Conservation (phyloP, 1,140 invertebrate species). For the Drosophila dunni region DNA sequence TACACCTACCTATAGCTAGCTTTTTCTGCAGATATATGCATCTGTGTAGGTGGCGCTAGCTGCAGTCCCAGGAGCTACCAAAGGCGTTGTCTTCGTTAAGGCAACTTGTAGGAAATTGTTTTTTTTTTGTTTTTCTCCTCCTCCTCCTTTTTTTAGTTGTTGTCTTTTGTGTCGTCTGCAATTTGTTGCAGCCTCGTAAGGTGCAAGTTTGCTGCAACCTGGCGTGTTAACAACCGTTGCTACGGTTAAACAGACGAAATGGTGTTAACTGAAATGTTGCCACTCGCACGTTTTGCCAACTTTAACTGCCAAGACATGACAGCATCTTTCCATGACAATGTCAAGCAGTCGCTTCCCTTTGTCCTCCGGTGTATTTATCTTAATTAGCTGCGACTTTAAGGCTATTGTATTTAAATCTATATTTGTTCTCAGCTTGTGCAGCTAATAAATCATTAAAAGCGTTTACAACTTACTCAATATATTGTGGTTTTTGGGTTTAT, state of each 20-base stretch:
- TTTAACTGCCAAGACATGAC: constrained; percentile 66
- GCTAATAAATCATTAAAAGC: too few relatives aligned
- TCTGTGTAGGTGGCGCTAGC: constrained; percentile 52
- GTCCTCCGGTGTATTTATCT: constrained; percentile 63
- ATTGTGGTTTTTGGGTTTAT: constrained; percentile 11
- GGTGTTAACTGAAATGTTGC: constrained; percentile 75
- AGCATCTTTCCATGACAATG: constrained; percentile 53
- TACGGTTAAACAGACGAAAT: constrained; percentile 59
- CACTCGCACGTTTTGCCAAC: constrained; percentile 57
- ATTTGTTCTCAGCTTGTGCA: not conserved
- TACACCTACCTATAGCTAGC: constrained; percentile 1
- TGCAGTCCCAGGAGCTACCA: constrained; percentile 45
- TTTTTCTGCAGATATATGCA: not conserved
- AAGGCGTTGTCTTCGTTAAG: constrained; percentile 68
- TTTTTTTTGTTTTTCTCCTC: constrained; percentile 13
- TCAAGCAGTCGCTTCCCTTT: constrained; percentile 16
- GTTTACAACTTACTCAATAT: constrained; percentile 7
- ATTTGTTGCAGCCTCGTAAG: constrained; percentile 62
- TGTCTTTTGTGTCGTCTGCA: constrained; percentile 68
- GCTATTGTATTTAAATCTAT: constrained; percentile 4
- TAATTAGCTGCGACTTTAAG: constrained; percentile 56
- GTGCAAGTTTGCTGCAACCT: constrained; percentile 39
- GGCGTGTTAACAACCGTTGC: constrained; percentile 77
- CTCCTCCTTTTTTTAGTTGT: constrained; percentile 17
- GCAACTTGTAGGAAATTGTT: constrained; percentile 34